phyloP scores from a whole-genome alignment of 2,797 vertebrate genomes.

The Aphelocoma californica region DNA sequence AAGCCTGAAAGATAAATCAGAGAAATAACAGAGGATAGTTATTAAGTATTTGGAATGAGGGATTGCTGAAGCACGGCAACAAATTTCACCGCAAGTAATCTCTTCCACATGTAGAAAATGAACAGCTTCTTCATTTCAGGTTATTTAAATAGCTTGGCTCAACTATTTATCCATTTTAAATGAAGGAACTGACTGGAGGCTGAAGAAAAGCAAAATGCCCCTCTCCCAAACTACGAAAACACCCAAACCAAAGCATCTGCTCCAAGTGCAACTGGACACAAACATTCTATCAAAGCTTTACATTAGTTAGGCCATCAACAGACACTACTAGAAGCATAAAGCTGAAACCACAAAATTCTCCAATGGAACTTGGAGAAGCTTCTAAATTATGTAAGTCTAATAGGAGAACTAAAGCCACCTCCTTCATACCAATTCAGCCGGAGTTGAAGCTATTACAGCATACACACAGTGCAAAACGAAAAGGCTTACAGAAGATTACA shows the following conservation, averaged over 20 bases:
- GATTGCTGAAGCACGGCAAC: neutral
- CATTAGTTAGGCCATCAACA: neutral
- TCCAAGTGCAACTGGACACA: neutral
- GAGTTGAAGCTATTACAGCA: neutral
- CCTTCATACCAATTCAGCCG: neutral
- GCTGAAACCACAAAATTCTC: neutral
- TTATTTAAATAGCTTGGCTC: neutral
- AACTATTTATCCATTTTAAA: neutral
- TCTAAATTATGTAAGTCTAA: neutral
- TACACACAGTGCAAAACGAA: neutral
- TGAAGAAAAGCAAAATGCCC: neutral
- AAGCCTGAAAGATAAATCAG: neutral
- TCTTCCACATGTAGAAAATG: neutral
- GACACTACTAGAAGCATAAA: neutral
- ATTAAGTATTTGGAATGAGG: slow-evolving; percentile 4
- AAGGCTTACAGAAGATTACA: neutral
- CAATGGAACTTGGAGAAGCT: neutral
- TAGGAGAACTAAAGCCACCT: neutral
- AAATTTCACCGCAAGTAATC: neutral
- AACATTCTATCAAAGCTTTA: neutral
- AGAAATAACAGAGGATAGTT: neutral
- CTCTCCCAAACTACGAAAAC: neutral
- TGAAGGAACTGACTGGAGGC: neutral
- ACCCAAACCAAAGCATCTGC: neutral
- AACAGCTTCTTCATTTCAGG: slow-evolving; percentile 21